Conservation (phyloP, 2,888 invertebrate genomes). For the Drosophila putrida region DNA sequence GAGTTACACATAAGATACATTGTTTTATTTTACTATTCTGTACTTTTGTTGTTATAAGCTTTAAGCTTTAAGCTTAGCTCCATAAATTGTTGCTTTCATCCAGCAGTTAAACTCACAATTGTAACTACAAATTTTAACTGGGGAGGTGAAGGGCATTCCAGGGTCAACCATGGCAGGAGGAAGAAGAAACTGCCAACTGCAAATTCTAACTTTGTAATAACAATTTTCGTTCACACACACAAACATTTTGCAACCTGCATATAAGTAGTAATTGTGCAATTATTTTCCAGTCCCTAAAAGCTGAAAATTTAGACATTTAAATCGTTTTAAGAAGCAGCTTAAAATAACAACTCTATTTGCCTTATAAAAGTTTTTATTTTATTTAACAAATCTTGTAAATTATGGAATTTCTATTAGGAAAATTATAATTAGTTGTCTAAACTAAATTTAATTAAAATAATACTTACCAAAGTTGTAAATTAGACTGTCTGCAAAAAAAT, state of each 20-base stretch:
- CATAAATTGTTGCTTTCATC: constrained; percentile 46
- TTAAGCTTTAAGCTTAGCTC: constrained; percentile 43
- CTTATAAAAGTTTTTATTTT: too few species aligned
- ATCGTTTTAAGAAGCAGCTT: constrained; percentile 3
- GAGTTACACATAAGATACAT: not conserved
- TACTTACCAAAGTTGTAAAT: too few species aligned
- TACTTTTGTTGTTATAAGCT: constrained; percentile 50
- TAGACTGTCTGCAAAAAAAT: not conserved
- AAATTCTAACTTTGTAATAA: constrained; percentile 54
- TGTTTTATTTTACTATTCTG: constrained; percentile 2
- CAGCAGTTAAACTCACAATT: constrained; percentile 45
- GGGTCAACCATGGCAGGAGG: constrained; percentile 5
- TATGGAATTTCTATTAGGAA: too few species aligned
- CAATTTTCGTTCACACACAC: constrained; percentile 29
- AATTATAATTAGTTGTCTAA: too few species aligned
- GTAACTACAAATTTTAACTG: constrained; percentile 11
- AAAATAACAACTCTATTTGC: too few species aligned
- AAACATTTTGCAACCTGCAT: constrained; percentile 5
- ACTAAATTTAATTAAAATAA: not conserved
- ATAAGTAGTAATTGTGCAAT: constrained; percentile 15
- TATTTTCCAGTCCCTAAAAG: constrained; percentile 9
- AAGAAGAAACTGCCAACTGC: constrained; percentile 41
- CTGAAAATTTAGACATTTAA: constrained; percentile 1
- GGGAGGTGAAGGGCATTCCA: not conserved
- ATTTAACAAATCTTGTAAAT: too few species aligned